Evolutionary conservation across 37 sponge, comb jelly and placozoan genomes (phyloP).

Genomic region (Haliclona indistincta): DNA sequence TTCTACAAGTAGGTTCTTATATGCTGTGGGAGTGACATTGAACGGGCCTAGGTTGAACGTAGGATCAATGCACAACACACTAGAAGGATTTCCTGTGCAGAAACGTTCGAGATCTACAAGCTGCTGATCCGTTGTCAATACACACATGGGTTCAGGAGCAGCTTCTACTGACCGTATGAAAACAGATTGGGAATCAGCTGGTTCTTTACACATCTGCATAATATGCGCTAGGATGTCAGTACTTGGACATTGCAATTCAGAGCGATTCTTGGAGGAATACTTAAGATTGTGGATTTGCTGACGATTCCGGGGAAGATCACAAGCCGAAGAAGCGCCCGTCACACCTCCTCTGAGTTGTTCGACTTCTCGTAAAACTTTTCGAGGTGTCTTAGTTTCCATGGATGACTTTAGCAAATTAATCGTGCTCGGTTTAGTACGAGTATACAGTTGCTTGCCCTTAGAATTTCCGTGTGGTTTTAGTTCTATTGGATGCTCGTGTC

Average conservation of each 20-base stretch:
- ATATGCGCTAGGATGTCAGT: conserved; percentile 27
- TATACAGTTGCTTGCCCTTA: neutral
- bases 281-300: conserved; percentile 17
- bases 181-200: neutral
- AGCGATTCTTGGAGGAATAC: neutral
- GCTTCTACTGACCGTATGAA: conserved; percentile 34
- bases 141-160: conserved; percentile 49
- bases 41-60: conserved; percentile 47
- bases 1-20: conserved; percentile 22
- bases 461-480: conserved; percentile 23
- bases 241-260: no score
- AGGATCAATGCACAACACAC: conserved; percentile 17
- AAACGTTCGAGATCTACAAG: conserved; percentile 13
- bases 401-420: neutral
- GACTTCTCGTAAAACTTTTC: conserved; percentile 16
- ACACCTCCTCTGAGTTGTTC: conserved; percentile 22
- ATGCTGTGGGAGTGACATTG: conserved; percentile 30
- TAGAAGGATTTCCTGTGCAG: neutral
- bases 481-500: conserved; percentile 19
- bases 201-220: conserved; percentile 33
- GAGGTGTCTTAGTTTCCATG: conserved; percentile 1
- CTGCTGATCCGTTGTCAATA: conserved; percentile 40
- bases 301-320: conserved; percentile 37
- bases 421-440: conserved; percentile 30
- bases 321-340: neutral